phyloP scores from a whole-genome alignment of 2,797 vertebrate genomes.

The Salmo trutta region DNA sequence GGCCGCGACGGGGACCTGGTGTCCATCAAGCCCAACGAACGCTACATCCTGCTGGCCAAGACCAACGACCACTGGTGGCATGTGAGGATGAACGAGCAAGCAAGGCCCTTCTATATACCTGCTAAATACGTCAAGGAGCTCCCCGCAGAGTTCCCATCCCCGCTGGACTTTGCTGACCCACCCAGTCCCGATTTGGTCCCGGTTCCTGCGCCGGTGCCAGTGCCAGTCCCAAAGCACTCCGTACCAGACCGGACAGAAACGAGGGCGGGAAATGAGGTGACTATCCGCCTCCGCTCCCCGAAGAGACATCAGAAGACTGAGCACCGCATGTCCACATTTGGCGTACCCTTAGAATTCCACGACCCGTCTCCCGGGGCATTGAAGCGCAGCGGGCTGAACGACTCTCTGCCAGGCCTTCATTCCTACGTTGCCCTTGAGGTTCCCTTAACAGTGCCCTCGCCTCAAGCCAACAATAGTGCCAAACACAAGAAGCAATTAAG shows the following conservation, averaged over 20 bases:
- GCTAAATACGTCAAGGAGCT: conserved; percentile 96
- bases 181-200: conserved; percentile 27
- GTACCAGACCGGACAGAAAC: conserved; percentile 25
- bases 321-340: conserved; percentile 81
- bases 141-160: conserved; percentile 63
- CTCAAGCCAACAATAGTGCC: conserved; percentile 22
- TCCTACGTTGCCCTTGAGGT: conserved; percentile 16
- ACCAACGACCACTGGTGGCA: conserved; percentile 98
- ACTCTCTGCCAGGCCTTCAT: conserved; percentile 30
- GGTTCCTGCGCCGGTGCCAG: conserved; percentile 21
- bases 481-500: conserved; percentile 44
- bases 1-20: conserved; percentile 85
- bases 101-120: conserved; percentile 91
- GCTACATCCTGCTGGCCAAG: conserved; percentile 90
- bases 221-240: conserved; percentile 47
- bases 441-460: background rate
- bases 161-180: conserved; percentile 62
- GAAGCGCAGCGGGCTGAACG: conserved; percentile 19
- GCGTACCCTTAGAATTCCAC: conserved; percentile 61
- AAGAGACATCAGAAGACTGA: conserved; percentile 61
- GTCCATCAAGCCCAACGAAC: conserved; percentile 91
- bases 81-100: conserved; percentile 78
- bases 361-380: conserved; percentile 39
- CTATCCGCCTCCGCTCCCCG: conserved; percentile 59
- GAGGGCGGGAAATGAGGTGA: conserved; percentile 65